These are phyloP conservation scores for Gonatopus flavifemur DNA, from an alignment of 1,140 invertebrate genomes.

Conservation along the genomic window DNA sequence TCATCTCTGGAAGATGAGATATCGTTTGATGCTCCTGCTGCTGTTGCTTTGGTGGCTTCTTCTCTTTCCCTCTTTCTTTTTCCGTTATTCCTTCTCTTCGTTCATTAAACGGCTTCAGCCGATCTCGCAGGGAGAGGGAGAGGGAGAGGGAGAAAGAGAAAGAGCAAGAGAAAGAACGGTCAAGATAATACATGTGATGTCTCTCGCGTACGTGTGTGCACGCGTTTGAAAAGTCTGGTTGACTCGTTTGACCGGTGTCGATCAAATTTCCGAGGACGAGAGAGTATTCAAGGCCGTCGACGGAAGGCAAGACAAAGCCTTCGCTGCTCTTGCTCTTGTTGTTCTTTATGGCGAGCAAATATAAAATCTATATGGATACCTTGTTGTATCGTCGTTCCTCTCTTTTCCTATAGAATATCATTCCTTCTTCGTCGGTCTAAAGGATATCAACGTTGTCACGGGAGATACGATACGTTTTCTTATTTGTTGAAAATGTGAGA, in stretches of 20 bases:
- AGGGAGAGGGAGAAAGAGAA: neutral
- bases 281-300: conserved; percentile 42
- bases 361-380: no score
- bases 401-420: no score
- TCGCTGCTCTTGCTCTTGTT: no score
- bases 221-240: conserved; percentile 34
- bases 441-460: no score
- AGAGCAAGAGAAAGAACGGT: neutral
- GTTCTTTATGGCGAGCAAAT: no score
- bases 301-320: conserved; percentile 45
- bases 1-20: neutral
- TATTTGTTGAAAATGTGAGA: no score
- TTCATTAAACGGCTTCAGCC: conserved; percentile 4
- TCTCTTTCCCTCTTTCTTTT: conserved; percentile 12
- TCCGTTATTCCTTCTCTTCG: neutral
- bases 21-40: conserved; percentile 17
- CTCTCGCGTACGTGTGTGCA: conserved; percentile 15
- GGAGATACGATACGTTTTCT: no score
- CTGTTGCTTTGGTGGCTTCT: conserved; percentile 17
- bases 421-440: no score
- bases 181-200: no score
- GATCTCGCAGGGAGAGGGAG: neutral
- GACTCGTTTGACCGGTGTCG: conserved; percentile 55
- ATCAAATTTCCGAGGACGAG: conserved; percentile 55
- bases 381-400: no score